A percentile compares a stretch with the other conserved stretches of the same genome.
Conservation (phyloP, 2,888 invertebrate species). For the Drosophila quasianomalipes region DNA sequence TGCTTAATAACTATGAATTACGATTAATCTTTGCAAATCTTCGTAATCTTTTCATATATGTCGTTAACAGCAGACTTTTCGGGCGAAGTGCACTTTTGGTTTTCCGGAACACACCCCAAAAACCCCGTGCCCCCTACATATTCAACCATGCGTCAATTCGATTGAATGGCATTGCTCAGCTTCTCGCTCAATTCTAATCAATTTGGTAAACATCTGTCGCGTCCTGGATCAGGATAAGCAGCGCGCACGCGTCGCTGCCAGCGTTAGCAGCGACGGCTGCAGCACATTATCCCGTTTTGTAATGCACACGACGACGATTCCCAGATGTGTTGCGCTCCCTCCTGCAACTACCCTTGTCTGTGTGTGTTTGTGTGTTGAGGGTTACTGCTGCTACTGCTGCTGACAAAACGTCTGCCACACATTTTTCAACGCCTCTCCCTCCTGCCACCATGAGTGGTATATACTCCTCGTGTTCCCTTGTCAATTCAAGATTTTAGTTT, state of each 20-base stretch:
- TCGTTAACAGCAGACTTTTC: constrained; percentile 58
- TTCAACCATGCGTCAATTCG: constrained; percentile 31
- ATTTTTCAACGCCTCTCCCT: constrained; percentile 66
- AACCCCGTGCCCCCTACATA: background rate
- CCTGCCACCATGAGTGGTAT: background rate
- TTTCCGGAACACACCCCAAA: background rate
- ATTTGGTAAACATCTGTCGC: constrained; percentile 79
- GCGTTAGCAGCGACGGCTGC: constrained; percentile 31
- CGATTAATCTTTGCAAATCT: constrained; percentile 37
- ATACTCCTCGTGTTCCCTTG: constrained; percentile 1
- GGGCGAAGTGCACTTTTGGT: constrained; percentile 40
- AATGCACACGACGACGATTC: constrained; percentile 71
- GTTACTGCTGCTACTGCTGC: constrained; percentile 50
- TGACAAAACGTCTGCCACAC: constrained; percentile 67
- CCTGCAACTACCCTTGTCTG: background rate
- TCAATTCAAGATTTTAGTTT: constrained; percentile 61
- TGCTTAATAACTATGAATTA: constrained; percentile 53
- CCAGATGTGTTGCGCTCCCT: constrained; percentile 47
- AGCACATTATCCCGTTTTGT: constrained; percentile 74
- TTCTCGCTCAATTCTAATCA: constrained; percentile 67
- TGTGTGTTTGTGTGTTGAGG: constrained; percentile 23
- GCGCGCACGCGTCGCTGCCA: constrained; percentile 65
- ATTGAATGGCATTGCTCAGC: constrained; percentile 52
- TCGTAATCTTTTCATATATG: constrained; percentile 59
- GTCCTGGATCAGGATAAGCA: constrained; percentile 60